A percentile compares a stretch with the other conserved stretches of the same genome.
phyloP scores from a whole-genome alignment of 1,140 invertebrate genomes.

The Macrosteles quadrilineatus region DNA sequence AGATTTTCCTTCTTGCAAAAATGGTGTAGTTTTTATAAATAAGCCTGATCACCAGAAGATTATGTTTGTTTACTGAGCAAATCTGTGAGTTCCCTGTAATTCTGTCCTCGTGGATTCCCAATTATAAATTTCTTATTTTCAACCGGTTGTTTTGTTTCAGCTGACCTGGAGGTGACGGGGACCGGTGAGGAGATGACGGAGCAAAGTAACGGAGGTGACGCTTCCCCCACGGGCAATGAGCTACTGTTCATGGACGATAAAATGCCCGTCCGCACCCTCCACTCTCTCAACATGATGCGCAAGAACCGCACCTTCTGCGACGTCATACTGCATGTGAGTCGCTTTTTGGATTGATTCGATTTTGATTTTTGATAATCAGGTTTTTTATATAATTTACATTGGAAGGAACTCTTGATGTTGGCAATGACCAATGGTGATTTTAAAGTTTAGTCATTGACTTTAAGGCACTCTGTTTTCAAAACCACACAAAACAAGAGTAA shows the following conservation, averaged over 20 bases:
- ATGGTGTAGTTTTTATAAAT: no score
- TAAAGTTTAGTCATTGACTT: no score
- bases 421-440: no score
- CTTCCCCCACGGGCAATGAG: slow-evolving; percentile 24
- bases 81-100: not conserved
- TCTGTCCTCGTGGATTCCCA: not conserved
- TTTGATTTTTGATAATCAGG: no score
- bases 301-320: slow-evolving; percentile 79
- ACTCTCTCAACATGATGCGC: slow-evolving; percentile 70
- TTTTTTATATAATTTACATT: no score
- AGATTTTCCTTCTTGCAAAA: no score
- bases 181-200: slow-evolving; percentile 42
- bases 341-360: no score
- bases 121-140: not conserved
- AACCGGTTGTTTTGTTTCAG: slow-evolving; percentile 9
- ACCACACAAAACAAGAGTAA: no score
- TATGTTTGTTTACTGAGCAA: no score
- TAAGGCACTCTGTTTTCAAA: no score
- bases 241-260: slow-evolving; percentile 55
- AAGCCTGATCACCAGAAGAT: no score
- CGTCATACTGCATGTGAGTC: slow-evolving; percentile 71
- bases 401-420: no score
- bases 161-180: slow-evolving; percentile 47
- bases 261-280: slow-evolving; percentile 59
- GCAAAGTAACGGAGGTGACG: slow-evolving; percentile 23